Conservation (phyloP, 2,113 vertebrate genomes). For the Uria aalge region DNA sequence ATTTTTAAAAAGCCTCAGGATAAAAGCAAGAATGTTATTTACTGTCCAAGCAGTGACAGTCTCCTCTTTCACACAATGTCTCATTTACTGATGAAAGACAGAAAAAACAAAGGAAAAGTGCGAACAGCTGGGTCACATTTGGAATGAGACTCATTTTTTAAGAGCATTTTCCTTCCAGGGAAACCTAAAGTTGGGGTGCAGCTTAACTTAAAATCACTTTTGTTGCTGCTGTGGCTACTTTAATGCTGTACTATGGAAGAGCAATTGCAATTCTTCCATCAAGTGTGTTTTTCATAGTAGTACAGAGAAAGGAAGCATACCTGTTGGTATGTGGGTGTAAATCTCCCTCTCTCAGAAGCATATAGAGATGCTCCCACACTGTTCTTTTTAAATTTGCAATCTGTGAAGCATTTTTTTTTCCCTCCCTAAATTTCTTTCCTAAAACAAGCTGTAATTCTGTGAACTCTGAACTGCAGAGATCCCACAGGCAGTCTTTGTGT, state of each 20-base stretch:
- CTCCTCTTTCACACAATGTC: neutral
- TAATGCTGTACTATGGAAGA: neutral
- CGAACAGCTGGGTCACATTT: neutral
- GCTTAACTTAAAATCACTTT: neutral
- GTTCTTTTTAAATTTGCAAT: slow-evolving; percentile 12
- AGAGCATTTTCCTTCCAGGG: neutral
- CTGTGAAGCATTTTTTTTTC: neutral
- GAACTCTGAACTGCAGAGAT: neutral
- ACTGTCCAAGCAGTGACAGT: neutral
- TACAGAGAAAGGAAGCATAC: slow-evolving; percentile 17
- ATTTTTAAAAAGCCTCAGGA: neutral
- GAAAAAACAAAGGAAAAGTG: neutral
- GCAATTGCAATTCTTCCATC: neutral
- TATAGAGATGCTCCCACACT: neutral
- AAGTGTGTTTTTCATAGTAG: neutral
- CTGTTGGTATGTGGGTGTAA: neutral
- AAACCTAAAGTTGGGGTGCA: neutral
- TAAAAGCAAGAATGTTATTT: neutral
- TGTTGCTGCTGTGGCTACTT: neutral
- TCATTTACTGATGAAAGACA: neutral
- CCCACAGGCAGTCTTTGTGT: neutral
- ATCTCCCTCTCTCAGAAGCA: neutral
- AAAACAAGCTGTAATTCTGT: neutral
- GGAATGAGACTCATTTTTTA: neutral
- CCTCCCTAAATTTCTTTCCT: neutral